Evolutionary conservation across 2,113 vertebrate species (phyloP).

Genomic region (Phylloscopus trochilus): DNA sequence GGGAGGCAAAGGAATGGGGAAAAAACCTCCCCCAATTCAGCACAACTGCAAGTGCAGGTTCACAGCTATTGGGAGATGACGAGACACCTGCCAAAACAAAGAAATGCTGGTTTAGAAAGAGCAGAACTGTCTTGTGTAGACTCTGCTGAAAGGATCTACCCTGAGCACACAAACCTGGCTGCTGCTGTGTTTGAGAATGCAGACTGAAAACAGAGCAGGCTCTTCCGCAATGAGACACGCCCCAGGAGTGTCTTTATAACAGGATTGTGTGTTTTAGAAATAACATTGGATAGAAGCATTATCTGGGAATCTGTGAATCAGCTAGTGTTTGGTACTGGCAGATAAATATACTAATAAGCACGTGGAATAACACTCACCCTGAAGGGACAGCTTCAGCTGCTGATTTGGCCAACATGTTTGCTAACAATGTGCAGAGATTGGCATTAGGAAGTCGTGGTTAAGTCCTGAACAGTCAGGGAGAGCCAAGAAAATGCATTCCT

Average conservation of each 20-base stretch:
- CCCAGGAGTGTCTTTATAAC: background rate
- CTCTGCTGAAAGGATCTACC: background rate
- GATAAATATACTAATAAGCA: background rate
- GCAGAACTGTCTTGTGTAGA: background rate
- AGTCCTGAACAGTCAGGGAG: background rate
- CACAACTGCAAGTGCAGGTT: background rate
- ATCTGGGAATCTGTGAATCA: constrained; percentile 5
- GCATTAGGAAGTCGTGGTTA: background rate
- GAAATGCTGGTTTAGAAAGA: background rate
- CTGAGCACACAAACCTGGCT: background rate
- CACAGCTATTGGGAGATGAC: background rate
- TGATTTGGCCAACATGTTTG: background rate
- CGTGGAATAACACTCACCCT: background rate
- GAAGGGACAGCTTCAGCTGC: background rate
- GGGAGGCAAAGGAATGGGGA: background rate
- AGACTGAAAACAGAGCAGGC: background rate
- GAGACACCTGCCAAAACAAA: background rate
- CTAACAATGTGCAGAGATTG: background rate
- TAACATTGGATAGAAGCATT: background rate
- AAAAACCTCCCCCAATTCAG: background rate
- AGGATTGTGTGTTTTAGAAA: background rate
- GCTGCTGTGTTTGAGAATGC: background rate
- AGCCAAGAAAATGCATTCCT: constrained; percentile 8
- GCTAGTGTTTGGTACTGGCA: background rate
- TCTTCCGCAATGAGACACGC: background rate